Conservation (phyloP, 2,888 invertebrate species). For the Lasioglossum lativentre region DNA sequence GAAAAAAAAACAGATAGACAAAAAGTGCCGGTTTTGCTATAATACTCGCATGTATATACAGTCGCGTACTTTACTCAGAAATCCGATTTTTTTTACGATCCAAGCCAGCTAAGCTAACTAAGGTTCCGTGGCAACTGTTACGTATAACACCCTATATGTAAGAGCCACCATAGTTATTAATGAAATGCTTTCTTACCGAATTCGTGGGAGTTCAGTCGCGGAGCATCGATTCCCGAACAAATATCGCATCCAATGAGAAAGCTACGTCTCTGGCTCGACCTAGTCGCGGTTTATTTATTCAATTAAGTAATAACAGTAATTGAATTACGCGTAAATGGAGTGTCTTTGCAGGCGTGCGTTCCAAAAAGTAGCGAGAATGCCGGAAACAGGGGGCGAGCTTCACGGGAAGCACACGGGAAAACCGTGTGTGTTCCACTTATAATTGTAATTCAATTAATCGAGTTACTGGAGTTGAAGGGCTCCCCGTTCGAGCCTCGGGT, state of each 20-base stretch:
- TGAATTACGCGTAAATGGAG: conserved; percentile 74
- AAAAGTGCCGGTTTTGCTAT: not conserved
- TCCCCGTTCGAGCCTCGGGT: not conserved
- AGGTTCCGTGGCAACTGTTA: not conserved
- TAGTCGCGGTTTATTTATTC: conserved; percentile 63
- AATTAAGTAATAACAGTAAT: conserved; percentile 76
- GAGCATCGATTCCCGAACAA: conserved; percentile 22
- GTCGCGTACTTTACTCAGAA: not conserved
- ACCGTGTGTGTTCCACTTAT: conserved; percentile 28
- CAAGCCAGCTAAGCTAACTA: not conserved
- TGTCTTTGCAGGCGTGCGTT: conserved; percentile 61
- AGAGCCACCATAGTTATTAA: not conserved
- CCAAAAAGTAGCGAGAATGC: conserved; percentile 64
- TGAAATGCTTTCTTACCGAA: conserved; percentile 53
- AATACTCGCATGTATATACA: not conserved
- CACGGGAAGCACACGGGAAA: conserved; percentile 21
- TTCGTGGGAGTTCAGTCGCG: conserved; percentile 26
- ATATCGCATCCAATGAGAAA: conserved; percentile 13
- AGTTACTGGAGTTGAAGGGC: conserved; percentile 26
- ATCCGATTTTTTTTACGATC: not conserved
- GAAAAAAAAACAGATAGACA: not conserved
- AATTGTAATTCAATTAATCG: conserved; percentile 53
- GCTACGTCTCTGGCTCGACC: conserved; percentile 24
- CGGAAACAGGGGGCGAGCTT: conserved; percentile 49
- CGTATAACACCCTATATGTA: not conserved